phyloP scores from a whole-genome alignment of 92 coral and sea anemone species.

The Palythoa heliodiscus region DNA sequence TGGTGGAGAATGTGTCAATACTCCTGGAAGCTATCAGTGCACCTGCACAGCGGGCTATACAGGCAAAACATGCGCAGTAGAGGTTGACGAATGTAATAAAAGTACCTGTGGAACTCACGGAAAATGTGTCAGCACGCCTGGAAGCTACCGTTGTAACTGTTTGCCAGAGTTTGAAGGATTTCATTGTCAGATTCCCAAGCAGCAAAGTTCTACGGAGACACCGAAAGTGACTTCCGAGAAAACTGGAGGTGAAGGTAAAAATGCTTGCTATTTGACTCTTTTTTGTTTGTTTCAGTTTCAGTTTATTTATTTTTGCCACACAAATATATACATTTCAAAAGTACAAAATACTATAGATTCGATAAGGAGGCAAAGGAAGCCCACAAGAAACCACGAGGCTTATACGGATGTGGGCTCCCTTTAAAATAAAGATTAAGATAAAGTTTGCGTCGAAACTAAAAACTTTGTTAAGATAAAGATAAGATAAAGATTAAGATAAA shows the following conservation, averaged over 20 bases:
- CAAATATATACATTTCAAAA: too few species aligned
- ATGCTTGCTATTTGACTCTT: background rate
- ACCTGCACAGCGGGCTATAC: slow-evolving; percentile 17
- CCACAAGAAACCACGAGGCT: too few species aligned
- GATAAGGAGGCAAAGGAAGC: too few species aligned
- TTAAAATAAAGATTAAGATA: too few species aligned
- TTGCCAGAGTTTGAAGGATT: background rate
- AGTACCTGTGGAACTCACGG: slow-evolving; percentile 12
- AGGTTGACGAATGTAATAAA: slow-evolving; percentile 6
- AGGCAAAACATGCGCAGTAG: slow-evolving; percentile 13
- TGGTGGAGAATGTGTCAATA: background rate
- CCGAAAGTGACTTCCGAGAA: background rate
- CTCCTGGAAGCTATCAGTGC: background rate
- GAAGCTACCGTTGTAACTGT: slow-evolving; percentile 4
- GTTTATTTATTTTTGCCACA: too few species aligned
- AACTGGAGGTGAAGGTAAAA: background rate
- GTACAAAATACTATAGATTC: too few species aligned
- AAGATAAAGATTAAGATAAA: too few species aligned
- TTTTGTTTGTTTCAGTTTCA: background rate
- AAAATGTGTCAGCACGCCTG: background rate
- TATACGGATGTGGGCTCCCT: too few species aligned
- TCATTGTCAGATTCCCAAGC: background rate
- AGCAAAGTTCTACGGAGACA: background rate
- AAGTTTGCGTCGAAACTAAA: too few species aligned
- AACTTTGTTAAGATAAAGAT: too few species aligned